phyloP scores from a whole-genome alignment of 1,140 invertebrate genomes.

The Geopemphigus sp. region DNA sequence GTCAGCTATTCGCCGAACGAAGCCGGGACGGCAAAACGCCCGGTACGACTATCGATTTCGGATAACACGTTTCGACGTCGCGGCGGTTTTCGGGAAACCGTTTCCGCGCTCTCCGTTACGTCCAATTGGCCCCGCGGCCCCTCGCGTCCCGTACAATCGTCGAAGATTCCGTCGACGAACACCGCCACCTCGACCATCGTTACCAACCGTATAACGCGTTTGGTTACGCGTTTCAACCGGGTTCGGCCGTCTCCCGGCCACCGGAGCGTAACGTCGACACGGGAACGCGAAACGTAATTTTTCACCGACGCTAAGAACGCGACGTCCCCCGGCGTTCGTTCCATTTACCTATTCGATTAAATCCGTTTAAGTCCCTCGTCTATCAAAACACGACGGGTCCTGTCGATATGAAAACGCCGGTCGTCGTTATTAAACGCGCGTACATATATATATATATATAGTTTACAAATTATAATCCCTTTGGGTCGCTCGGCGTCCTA shows the following conservation, averaged over 20 bases:
- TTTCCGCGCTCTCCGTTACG: too few relatives aligned
- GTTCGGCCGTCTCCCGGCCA: neutral
- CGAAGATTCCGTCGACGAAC: too few relatives aligned
- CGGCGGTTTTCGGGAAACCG: neutral
- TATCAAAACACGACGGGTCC: slow-evolving; percentile 8
- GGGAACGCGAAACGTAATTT: slow-evolving; percentile 25
- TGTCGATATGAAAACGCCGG: slow-evolving; percentile 7
- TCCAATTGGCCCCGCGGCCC: too few relatives aligned
- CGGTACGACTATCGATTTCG: slow-evolving; percentile 11
- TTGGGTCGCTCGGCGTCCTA: too few relatives aligned
- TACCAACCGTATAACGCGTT: neutral
- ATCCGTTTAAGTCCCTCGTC: slow-evolving; percentile 29
- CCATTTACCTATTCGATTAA: slow-evolving; percentile 31
- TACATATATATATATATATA: too few relatives aligned
- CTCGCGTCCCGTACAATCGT: too few relatives aligned
- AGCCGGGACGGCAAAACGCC: slow-evolving; percentile 17
- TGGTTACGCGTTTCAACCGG: neutral
- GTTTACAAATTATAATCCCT: neutral
- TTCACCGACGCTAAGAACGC: slow-evolving; percentile 24
- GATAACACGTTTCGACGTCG: neutral
- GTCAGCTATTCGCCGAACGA: neutral
- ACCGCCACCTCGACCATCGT: too few relatives aligned
- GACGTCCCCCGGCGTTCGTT: neutral
- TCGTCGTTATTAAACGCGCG: neutral
- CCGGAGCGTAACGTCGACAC: neutral